Base-by-base conservation (phyloP, 2,888 invertebrate species). In the Orgyia antiqua region DNA sequence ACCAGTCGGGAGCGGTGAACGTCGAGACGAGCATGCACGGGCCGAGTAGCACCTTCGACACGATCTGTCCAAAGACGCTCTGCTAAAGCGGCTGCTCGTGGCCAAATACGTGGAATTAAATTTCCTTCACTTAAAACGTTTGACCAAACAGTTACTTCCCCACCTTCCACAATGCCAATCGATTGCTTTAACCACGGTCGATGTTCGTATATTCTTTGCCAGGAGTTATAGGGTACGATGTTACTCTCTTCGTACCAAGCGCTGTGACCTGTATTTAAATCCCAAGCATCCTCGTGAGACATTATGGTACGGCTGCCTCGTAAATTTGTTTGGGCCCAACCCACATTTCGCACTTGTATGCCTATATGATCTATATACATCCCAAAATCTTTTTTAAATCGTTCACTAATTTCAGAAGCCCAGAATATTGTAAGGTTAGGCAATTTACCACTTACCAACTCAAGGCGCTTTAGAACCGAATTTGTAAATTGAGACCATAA, bases 261-360 rank as follows among this genome's bases (percentile, higher is more conserved):
- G 4, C 94, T 94, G 51, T 91, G 91, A 1, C 95, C 95, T 53
- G 92, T 94, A 61, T 95, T 94, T 45, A 95, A 87, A 67, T 94
- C 94, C 93, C 94, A 94, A 3, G 92, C 92, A 57, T 95, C 94
- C 29, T 93, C 93, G 65, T 94, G 93, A 4, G 94, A 94, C 40
- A 94, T 76, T 29, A 95, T 91, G 26, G 93, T 88, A 37, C 91
- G 76, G 3, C 94, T 74, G 40, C 93, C 92, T 5, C 88, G 87
- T 5, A 69, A 34, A 35, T 61, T 51, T 7, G 56, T 62, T 17
- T 61, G 92, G 88, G 62, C 90, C 92, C 37, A 91, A 77, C 90
- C 92, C 89, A 41, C 88, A 87, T 61, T 91, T 88, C 31, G 90
- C 88, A 39, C 91, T 91, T 79, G 78, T 31, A 79, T 37, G 8